Evolutionary conservation across 2,113 vertebrate genomes (phyloP).

Genomic region (Burhinus oedicnemus): DNA sequence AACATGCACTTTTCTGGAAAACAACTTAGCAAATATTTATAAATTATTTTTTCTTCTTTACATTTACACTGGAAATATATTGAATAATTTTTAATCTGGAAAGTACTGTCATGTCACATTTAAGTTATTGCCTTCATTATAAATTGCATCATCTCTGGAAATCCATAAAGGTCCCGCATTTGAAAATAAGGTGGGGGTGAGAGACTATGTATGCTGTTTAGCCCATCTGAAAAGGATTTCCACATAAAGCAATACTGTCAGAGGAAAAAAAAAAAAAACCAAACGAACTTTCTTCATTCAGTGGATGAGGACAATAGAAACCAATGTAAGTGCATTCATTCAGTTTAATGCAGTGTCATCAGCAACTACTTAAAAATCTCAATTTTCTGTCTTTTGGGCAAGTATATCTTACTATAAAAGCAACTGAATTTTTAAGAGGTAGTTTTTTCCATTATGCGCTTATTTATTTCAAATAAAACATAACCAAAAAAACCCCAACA

Average conservation of each 20-base stretch:
- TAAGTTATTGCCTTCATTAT: constrained; percentile 78
- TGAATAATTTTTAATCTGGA: constrained; percentile 44
- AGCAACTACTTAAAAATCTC: constrained; percentile 46
- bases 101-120: constrained; percentile 58
- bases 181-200: constrained; percentile 15
- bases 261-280: neutral
- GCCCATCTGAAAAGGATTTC: neutral
- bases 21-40: constrained; percentile 67
- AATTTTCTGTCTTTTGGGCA: constrained; percentile 53
- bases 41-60: constrained; percentile 56
- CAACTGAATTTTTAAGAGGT: constrained; percentile 81
- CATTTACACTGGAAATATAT: constrained; percentile 61
- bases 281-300: constrained; percentile 24
- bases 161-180: constrained; percentile 32
- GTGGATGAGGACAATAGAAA: constrained; percentile 44
- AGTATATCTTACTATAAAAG: constrained; percentile 66
- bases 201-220: neutral
- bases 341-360: constrained; percentile 60
- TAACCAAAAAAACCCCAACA: constrained; percentile 54
- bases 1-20: constrained; percentile 72
- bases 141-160: constrained; percentile 54
- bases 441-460: constrained; percentile 79
- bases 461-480: constrained; percentile 78
- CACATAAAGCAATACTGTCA: neutral
- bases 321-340: constrained; percentile 45